These are phyloP conservation scores for Gadus macrocephalus DNA, from an alignment of 2,113 vertebrate genomes.

Conservation along the genomic window DNA sequence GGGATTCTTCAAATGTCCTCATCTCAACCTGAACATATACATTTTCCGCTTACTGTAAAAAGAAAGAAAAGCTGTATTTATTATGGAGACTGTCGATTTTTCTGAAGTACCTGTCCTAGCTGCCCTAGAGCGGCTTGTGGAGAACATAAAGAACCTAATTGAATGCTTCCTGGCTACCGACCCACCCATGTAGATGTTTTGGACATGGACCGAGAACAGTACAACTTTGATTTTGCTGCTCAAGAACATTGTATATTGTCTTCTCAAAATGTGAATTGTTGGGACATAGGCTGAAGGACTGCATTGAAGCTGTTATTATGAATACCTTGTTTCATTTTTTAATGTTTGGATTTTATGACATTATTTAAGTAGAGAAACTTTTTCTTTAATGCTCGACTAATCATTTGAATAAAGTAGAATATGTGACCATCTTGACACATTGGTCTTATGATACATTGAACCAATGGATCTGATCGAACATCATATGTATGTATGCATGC, in stretches of 20 bases:
- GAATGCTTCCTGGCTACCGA: constrained; percentile 26
- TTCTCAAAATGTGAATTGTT: constrained; percentile 36
- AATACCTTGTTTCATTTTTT: constrained; percentile 63
- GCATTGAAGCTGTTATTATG: constrained; percentile 39
- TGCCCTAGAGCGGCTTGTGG: constrained; percentile 17
- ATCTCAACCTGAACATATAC: constrained; percentile 25
- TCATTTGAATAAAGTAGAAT: constrained; percentile 73
- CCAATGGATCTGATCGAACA: too few species aligned
- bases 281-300: constrained; percentile 36
- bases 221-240: constrained; percentile 31
- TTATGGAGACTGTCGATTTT: constrained; percentile 17
- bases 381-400: constrained; percentile 65
- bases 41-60: constrained; percentile 30
- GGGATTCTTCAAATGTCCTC: constrained; percentile 29
- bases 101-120: constrained; percentile 14
- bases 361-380: constrained; percentile 68
- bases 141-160: constrained; percentile 12
- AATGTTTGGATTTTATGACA: constrained; percentile 62
- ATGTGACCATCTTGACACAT: constrained; percentile 43
- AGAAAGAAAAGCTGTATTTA: not conserved
- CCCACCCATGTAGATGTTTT: not conserved
- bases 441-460: not conserved
- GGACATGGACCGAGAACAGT: constrained; percentile 21
- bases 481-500: too few species aligned
- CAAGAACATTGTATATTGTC: constrained; percentile 44